Evolutionary conservation across 2,113 vertebrate species (phyloP), one percentile per base, ranked within the genome.

Genomic region (Zapus hudsonius): DNA sequence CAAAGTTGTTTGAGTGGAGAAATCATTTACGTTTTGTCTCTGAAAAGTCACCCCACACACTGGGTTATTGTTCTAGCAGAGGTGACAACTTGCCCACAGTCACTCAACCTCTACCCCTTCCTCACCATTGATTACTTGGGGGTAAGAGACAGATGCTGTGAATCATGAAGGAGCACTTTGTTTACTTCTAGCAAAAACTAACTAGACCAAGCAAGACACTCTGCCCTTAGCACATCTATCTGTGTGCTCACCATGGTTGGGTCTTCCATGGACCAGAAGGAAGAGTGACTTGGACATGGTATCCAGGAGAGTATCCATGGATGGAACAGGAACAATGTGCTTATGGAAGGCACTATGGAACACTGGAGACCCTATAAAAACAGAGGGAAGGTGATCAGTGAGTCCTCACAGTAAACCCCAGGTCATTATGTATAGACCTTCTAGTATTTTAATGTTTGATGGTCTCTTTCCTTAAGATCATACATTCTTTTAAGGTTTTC

Each of bases 391-490:
- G 7, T 27, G 16, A 40, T 4, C 5, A 12, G 29, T 57, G 36
- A 23, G 17, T 8, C 36, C 19, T 8, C 12, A 2, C 23, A 23
- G 20, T 3, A 40, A 88, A 31, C 6, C 15, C 69, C 38, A 83
- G 69, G 23, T 19, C 52, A 29, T 31, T 42, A 2, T 70, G 22
- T 44, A 31, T 33, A 85, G 44, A 31, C 22, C 12, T 0, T 9
- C 66, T 61, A 73, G 12, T 29, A 44, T 61, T 82, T 64, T 19
- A 47, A 25, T 42, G 25, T 57, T 73, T 12, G 36, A 36, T 87
- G 5, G 11, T 75, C 25, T 20, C 11, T 83, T 86, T 90, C 75
- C 47, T 40, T 82, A 63, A 76, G 63, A 84, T 78, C 84, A 59
- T 52, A 57, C 1, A 33, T 73, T 17, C 11, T 59, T 83, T 75